These are phyloP conservation scores for Callipepla squamata DNA, from an alignment of 2,113 vertebrate species.

Conservation along the genomic window DNA sequence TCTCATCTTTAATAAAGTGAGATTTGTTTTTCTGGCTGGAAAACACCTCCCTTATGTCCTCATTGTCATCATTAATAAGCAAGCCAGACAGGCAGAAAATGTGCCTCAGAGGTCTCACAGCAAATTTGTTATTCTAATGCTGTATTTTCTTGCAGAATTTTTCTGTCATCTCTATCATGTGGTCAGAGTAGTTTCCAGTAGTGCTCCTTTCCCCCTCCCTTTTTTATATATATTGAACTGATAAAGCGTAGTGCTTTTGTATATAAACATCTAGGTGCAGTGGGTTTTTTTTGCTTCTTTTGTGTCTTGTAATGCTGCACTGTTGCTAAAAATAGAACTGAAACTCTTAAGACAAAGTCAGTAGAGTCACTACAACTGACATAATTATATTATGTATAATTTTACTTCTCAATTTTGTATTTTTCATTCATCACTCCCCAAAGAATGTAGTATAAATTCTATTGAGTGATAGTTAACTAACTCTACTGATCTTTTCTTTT, in stretches of 20 bases:
- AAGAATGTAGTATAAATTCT: neutral
- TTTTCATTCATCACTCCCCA: neutral
- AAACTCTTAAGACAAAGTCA: neutral
- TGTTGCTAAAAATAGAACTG: neutral
- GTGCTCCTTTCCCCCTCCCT: neutral
- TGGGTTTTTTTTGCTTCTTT: neutral
- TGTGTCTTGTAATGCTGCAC: neutral
- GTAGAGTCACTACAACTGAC: neutral
- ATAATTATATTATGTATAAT: neutral
- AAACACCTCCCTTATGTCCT: neutral
- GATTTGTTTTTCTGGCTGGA: neutral
- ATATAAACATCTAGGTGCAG: neutral
- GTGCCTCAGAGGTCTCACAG: neutral
- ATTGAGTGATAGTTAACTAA: neutral
- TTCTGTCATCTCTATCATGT: neutral
- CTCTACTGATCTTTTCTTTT: neutral
- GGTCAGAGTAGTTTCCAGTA: neutral
- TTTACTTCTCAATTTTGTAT: neutral
- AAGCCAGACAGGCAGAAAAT: neutral
- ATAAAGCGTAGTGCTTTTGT: neutral
- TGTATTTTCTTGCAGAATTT: neutral
- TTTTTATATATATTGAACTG: neutral
- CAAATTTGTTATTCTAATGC: neutral
- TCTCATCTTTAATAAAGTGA: neutral
- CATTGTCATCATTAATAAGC: neutral